Conservation (phyloP, 2,888 invertebrate species). For the Hemaris fuciformis region DNA sequence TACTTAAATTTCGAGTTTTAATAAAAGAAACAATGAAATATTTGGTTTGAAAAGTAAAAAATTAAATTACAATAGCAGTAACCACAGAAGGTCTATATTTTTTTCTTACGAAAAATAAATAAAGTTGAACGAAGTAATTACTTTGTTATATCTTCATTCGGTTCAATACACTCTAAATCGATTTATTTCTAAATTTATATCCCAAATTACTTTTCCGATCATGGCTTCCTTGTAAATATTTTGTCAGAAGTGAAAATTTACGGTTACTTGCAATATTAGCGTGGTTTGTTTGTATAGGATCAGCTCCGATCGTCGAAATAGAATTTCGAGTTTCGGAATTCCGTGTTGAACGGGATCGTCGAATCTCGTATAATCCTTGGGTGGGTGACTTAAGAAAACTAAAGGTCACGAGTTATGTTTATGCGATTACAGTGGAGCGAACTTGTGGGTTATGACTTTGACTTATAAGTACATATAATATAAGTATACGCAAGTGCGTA, state of each 20-base stretch:
- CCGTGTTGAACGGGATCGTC: neutral
- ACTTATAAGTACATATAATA: too few relatives aligned
- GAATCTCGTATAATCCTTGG: too few relatives aligned
- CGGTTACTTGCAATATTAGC: neutral
- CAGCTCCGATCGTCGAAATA: neutral
- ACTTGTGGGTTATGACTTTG: neutral
- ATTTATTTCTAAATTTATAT: neutral
- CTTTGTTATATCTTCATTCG: neutral
- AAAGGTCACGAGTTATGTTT: too few relatives aligned
- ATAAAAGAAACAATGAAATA: too few relatives aligned
- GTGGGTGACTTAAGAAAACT: neutral
- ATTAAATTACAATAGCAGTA: too few relatives aligned
- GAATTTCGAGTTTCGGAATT: neutral
- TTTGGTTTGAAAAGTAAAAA: too few relatives aligned
- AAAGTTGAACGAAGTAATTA: neutral
- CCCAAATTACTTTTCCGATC: constrained; percentile 7
- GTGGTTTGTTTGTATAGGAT: constrained; percentile 5
- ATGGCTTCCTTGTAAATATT: constrained; percentile 20
- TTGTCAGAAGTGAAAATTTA: neutral
- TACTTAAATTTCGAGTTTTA: too few relatives aligned
- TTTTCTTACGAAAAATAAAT: neutral
- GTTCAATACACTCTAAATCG: neutral
- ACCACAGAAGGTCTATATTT: neutral
- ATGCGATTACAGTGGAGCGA: too few relatives aligned
- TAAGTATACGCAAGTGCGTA: too few relatives aligned